Conservation (phyloP, 2,888 invertebrate genomes). For the Clanis bilineata region DNA sequence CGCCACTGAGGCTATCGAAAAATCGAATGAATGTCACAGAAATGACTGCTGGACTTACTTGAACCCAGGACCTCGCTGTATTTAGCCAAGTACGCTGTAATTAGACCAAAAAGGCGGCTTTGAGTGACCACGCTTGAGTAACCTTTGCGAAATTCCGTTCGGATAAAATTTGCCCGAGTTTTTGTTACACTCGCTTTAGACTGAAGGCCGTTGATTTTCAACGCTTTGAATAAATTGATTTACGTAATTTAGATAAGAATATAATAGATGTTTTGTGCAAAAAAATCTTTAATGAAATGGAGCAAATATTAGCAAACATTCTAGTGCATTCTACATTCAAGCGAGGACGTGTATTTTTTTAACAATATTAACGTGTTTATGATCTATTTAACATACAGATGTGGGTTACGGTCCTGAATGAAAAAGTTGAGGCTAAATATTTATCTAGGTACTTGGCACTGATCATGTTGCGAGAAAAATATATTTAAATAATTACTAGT, state of each 20-base stretch:
- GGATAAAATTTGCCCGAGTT: conserved; percentile 1
- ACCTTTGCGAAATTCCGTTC: conserved; percentile 10
- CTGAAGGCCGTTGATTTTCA: conserved; percentile 7
- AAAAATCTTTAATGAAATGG: neutral
- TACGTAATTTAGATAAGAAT: conserved; percentile 13
- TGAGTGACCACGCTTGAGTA: neutral
- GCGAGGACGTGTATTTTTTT: conserved; percentile 17
- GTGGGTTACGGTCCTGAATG: neutral
- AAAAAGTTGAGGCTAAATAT: no score
- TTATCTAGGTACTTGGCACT: no score
- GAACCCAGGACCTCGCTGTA: no score
- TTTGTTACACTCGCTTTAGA: neutral
- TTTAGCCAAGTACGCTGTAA: no score
- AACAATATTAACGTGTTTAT: neutral
- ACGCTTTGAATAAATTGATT: conserved; percentile 2
- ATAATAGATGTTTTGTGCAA: conserved; percentile 2
- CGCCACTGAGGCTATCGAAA: no score
- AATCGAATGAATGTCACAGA: no score
- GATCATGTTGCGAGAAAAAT: no score
- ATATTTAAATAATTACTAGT: no score
- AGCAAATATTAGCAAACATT: conserved; percentile 14
- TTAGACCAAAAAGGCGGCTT: no score
- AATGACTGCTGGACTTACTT: no score
- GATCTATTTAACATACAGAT: neutral
- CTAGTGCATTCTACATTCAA: neutral